A percentile compares a stretch with the other conserved stretches of the same genome.
These are phyloP conservation scores for Hormaphis cornu DNA, from an alignment of 1,140 invertebrate genomes.

Conservation along the genomic window DNA sequence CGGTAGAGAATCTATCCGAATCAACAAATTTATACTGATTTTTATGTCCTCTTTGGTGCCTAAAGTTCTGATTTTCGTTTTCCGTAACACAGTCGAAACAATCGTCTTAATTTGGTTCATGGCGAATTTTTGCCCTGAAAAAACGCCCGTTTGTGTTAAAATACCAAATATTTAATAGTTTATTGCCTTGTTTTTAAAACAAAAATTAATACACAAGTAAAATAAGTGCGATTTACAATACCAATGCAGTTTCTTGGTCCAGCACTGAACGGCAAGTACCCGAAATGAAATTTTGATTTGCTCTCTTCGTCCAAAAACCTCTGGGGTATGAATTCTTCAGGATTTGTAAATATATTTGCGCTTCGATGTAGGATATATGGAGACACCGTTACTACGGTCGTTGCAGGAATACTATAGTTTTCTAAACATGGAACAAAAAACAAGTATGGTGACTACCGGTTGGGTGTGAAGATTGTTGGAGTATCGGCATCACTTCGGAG, in stretches of 20 bases:
- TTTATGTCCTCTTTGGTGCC: not conserved
- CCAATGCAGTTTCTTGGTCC: constrained; percentile 67
- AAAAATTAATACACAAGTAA: not conserved
- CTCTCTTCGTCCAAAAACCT: constrained; percentile 55
- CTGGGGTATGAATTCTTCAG: constrained; percentile 64
- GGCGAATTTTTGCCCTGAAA: constrained; percentile 44
- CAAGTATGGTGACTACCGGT: not conserved
- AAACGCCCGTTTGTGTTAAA: not conserved
- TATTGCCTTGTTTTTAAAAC: not conserved
- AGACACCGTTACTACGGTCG: constrained; percentile 43
- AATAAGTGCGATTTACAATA: constrained; percentile 34
- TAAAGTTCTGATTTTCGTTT: constrained; percentile 45
- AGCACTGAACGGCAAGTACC: constrained; percentile 62
- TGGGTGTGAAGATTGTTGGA: not conserved
- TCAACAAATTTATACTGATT: not conserved
- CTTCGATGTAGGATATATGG: constrained; percentile 55
- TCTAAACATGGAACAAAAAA: constrained; percentile 40
- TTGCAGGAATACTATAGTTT: constrained; percentile 45
- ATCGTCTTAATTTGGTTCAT: constrained; percentile 47
- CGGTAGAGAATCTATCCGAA: not conserved
- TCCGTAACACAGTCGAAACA: constrained; percentile 44
- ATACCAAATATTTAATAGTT: not conserved
- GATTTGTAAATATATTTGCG: constrained; percentile 59
- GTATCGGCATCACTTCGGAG: too few species aligned
- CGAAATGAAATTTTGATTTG: constrained; percentile 46